Base-by-base conservation (phyloP, 2,888 invertebrate species). In the Odontocolon sp. region DNA sequence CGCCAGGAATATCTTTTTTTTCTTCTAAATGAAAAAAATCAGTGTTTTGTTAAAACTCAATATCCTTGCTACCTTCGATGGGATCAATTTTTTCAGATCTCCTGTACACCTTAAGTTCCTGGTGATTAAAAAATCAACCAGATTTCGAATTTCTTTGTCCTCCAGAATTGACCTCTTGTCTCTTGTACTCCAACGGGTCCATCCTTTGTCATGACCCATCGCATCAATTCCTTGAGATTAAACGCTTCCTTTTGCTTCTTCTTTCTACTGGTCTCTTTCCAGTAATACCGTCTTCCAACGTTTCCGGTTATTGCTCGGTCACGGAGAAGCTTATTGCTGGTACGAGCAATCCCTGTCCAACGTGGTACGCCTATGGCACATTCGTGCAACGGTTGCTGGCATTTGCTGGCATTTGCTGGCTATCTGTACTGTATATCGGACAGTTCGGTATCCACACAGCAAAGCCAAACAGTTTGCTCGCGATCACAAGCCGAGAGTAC, bases 241-340 rank as follows among this genome's bases (percentile, higher is more conserved):
- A 72, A 77, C 63, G 56, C 63, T 21, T 68, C 33, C 42, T 64
- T 33, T 36, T 40, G 47, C 40, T 33, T 14, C 11, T 42, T 31
- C 38, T 54, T 42, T 59, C 47, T 57, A 11, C 61, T 36, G 21
- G 50, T 40, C 38, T 11, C 36, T 66, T 68, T 52, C 72, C 71
- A 68, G 68, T 63, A 38, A 18, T 47, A 26, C 42, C 14, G 31
- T 70, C 52, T 56, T 56, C 14, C 26, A 63, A 56, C 50, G 69
- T 73, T 80, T 78, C 73, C 78, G 63, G 72, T 78, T 80, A 80
- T 80, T 80, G 78, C 70, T 64, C 71, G 69, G 73, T 80, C 80
- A 80, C 75, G 73, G 50, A 71, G 59, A 70, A 76, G 80, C 74
- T 78, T 80, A 80, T 80, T 78, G 80, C 73, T 28, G 63, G 54